These are phyloP conservation scores for Drosophila setifemur DNA, from an alignment of 1,140 invertebrate genomes.

Conservation along the genomic window DNA sequence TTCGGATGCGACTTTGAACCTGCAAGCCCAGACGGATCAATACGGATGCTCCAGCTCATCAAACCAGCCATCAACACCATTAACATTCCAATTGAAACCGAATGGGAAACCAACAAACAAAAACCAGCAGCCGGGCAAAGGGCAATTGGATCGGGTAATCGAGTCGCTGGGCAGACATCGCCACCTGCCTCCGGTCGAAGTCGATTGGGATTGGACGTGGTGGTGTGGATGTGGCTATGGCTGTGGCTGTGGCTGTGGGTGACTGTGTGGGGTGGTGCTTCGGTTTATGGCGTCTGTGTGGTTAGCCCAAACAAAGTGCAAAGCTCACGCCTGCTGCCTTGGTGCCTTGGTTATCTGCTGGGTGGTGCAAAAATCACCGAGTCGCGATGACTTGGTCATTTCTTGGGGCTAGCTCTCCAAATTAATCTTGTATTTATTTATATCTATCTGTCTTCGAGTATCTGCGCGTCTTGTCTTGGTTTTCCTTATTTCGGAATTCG, in stretches of 20 bases:
- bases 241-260: not conserved
- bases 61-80: too few relatives aligned
- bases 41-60: too few relatives aligned
- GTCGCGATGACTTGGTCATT: slow-evolving; percentile 61
- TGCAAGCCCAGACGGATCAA: too few relatives aligned
- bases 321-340: slow-evolving; percentile 49
- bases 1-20: not conserved
- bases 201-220: not conserved
- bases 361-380: slow-evolving; percentile 31
- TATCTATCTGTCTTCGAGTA: not conserved
- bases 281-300: not conserved
- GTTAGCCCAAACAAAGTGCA: slow-evolving; percentile 52
- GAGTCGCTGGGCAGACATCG: not conserved
- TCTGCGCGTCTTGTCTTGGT: slow-evolving; percentile 2
- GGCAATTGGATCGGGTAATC: not conserved
- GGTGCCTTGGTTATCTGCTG: slow-evolving; percentile 20
- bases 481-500: slow-evolving; percentile 22
- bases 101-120: too few relatives aligned
- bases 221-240: not conserved
- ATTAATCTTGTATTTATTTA: slow-evolving; percentile 18
- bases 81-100: too few relatives aligned
- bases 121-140: slow-evolving; percentile 5
- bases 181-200: not conserved
- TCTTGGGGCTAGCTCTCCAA: slow-evolving; percentile 5
- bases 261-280: not conserved